Base-by-base conservation (phyloP, 2,888 invertebrate genomes). In the Drosophila nr. medialis region DNA sequence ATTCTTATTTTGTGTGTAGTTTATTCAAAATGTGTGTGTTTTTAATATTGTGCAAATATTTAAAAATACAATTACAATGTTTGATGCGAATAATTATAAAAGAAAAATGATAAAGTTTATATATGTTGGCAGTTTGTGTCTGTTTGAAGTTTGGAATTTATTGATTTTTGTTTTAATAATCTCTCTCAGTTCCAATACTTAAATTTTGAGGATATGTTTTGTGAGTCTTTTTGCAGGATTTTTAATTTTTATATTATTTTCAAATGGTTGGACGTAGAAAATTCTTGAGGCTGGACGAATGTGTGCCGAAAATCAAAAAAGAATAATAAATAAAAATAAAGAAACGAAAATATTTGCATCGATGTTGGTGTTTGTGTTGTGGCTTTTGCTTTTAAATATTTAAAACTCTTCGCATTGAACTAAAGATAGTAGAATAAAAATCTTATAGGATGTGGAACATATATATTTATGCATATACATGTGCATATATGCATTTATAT, bases 91-190 rank as follows among this genome's bases (percentile, higher is more conserved):
- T 70, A 66, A 68, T 49, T 7, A 42, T 72, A 53, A 64, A 64
- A 56, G 24, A 24, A 60, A 64, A 67, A 72, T 50, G 38, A 45
- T 50, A 64, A 81, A 64, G 54, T 61, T 50, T 7, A 63, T 50
- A 42, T 59, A 40, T 77, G 62, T 72, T 86, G 90, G 88, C 88
- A 89, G 90, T 88, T 81, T 6, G 65, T 66, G 81, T 80, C 72
- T 73, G 77, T 77, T 56, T 69, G 49, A 36, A 61, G 38, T 69
- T 63, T 30, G 27, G 30, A 38, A 34, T 66, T 49, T 55, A 30
- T 49, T 51, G 34, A 7, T 45, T 21, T 36, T 32, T n/a, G 32
- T 51, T 36, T 40, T 24, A 40, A 10, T 50, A 53, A 51, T 56
- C 64, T 50, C 24, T 54, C 66, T 54, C 24, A 45, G 18, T 40